phyloP scores from a whole-genome alignment of 2,888 invertebrate species.

The Scaptomyza flava region DNA sequence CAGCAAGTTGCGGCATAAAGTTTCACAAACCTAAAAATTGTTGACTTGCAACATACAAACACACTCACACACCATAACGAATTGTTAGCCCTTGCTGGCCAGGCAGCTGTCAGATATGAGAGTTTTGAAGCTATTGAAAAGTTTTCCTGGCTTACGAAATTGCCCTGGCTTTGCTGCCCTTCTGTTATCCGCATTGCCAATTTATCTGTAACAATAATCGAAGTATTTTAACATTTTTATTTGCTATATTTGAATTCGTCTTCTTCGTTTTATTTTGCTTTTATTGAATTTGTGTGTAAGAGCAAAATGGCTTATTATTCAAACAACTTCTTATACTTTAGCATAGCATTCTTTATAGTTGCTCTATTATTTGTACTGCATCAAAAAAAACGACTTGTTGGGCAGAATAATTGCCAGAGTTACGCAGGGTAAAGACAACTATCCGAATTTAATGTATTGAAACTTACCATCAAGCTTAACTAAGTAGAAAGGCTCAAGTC shows the following conservation, averaged over 20 bases:
- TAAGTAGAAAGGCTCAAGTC: too few relatives aligned
- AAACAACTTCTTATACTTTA: not conserved
- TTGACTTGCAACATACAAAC: constrained; percentile 61
- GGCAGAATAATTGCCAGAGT: too few relatives aligned
- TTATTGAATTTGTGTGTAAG: constrained; percentile 24
- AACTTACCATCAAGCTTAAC: too few relatives aligned
- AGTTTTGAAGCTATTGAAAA: constrained; percentile 58
- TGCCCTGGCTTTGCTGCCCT: constrained; percentile 22
- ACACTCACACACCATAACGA: constrained; percentile 17
- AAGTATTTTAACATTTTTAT: constrained; percentile 21
- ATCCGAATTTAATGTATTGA: too few relatives aligned
- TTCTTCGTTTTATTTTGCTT: constrained; percentile 6
- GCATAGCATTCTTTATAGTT: constrained; percentile 5
- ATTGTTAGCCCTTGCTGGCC: constrained; percentile 23
- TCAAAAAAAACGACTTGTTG: not conserved
- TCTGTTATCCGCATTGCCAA: constrained; percentile 51
- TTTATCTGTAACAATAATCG: constrained; percentile 47
- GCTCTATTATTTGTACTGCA: not conserved
- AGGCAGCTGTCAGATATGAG: constrained; percentile 50
- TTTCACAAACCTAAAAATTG: constrained; percentile 55
- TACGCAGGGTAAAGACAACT: too few relatives aligned
- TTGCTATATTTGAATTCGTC: constrained; percentile 16
- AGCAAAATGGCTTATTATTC: constrained; percentile 18
- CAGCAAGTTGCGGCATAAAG: constrained; percentile 66
- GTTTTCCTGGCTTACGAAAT: constrained; percentile 56